phyloP scores from a whole-genome alignment of 2,888 invertebrate species.

The Tetheella fluctuosa region DNA sequence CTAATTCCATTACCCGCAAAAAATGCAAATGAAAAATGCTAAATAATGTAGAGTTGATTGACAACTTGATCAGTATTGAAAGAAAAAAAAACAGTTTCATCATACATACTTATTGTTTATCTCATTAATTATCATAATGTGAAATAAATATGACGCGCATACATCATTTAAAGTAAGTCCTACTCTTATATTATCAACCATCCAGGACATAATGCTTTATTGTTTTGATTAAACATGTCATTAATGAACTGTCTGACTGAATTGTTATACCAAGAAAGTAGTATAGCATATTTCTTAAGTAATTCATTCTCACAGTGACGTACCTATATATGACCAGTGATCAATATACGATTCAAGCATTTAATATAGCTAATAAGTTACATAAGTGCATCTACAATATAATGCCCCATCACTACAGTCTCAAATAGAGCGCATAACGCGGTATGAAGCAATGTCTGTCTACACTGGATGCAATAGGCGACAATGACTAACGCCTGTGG shows the following conservation, averaged over 20 bases:
- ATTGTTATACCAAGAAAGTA: too few species aligned
- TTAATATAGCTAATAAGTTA: neutral
- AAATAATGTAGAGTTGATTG: too few species aligned
- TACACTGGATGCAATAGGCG: constrained; percentile 65
- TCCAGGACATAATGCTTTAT: neutral
- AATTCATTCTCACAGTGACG: neutral
- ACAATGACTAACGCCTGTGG: constrained; percentile 72
- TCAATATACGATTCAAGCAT: neutral
- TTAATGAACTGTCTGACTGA: too few species aligned
- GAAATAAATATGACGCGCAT: too few species aligned
- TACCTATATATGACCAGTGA: neutral
- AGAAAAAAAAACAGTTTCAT: too few species aligned
- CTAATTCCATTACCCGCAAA: too few species aligned
- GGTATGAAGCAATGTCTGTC: constrained; percentile 41
- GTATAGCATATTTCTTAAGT: neutral
- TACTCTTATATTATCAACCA: neutral
- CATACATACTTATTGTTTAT: too few species aligned
- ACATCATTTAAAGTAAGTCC: too few species aligned
- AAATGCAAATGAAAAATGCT: too few species aligned
- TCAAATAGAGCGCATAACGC: constrained; percentile 37
- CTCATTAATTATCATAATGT: too few species aligned
- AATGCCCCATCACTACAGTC: constrained; percentile 26
- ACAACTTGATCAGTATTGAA: too few species aligned
- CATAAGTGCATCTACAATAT: neutral
- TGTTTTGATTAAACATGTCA: neutral